Base-by-base conservation (phyloP, 1,140 invertebrate species). In the Atta texana region DNA sequence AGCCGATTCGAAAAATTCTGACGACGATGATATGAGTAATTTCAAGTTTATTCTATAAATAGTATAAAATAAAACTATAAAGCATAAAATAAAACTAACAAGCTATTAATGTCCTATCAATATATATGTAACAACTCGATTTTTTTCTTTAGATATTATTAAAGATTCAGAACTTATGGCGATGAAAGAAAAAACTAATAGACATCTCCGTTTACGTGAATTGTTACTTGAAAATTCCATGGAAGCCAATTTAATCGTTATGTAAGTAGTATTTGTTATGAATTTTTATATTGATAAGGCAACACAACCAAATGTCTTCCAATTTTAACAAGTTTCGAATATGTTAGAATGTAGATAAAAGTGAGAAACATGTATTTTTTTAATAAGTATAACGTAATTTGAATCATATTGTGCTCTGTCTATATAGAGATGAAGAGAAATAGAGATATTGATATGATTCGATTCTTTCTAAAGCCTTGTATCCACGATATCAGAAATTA, bases 141-240 rank as follows among this genome's bases (percentile, higher is more conserved):
- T 1, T 44, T 61, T 85, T 87, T 49, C 75, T 95, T 95, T 88
- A 97, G 97, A 95, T 59, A 93, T 96, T 24, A 96, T 99, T n/a
- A 97, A 97, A 24, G 97, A 98, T 85, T 96, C 98, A 10, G 98
- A 99, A 93, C 93, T 99, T 74, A 88, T 97, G 44, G 97, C 98
- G 0, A 97, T 98, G 87, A 98, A 97, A 92, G 98, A 98, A 88
- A 99, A 99, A 95, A 99, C 98, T 6, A 97, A 98, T 94, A 96
- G 98, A 18, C 98, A 99, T 94, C 96, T 99, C 68, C 96, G 98
- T 44, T 95, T 99, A 64, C 96, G 98, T 71, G 98, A 99, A 94
- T 95, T 99, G 63, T 96, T 99, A 31, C 93, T 97, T n/a, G 96
- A 98, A 94, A 96, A 99, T 95, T 99, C 98, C 1, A 96, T 96